Evolutionary conservation across 2,888 invertebrate species (phyloP).

Genomic region (Seladonia tumulorum): DNA sequence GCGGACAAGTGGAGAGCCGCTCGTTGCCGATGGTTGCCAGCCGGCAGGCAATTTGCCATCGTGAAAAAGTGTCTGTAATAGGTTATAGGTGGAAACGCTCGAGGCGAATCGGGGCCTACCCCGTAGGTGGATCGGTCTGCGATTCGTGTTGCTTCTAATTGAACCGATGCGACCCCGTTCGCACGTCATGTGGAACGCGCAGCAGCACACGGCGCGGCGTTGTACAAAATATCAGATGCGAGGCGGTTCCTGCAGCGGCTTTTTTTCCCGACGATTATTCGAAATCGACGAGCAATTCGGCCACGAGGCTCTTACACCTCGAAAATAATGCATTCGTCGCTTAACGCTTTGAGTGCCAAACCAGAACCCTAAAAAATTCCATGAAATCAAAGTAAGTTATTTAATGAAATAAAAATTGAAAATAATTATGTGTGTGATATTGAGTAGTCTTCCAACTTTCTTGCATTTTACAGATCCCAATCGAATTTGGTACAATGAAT

Average conservation of each 20-base stretch:
- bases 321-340: neutral
- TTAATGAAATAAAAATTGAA: too few relatives aligned
- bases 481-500: too few relatives aligned
- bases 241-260: neutral
- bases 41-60: neutral
- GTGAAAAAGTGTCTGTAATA: constrained; percentile 12
- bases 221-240: neutral
- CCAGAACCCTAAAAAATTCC: too few relatives aligned
- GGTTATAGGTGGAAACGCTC: constrained; percentile 17
- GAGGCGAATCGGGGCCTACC: constrained; percentile 18
- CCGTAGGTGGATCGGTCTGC: constrained; percentile 37
- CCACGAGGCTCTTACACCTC: neutral
- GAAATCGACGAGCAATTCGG: neutral
- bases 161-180: constrained; percentile 67
- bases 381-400: too few relatives aligned
- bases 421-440: too few relatives aligned
- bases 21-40: constrained; percentile 1
- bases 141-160: constrained; percentile 40
- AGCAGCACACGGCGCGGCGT: neutral
- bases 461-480: too few relatives aligned
- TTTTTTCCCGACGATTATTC: neutral
- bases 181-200: constrained; percentile 57
- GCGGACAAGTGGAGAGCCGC: neutral
- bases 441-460: too few relatives aligned
- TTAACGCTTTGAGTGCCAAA: too few relatives aligned